Percentiles rank a stretch among this genome's conserved stretches.
These are phyloP conservation scores for Toxotes jaculatrix DNA, from an alignment of 2,113 vertebrate species.

Conservation along the genomic window DNA sequence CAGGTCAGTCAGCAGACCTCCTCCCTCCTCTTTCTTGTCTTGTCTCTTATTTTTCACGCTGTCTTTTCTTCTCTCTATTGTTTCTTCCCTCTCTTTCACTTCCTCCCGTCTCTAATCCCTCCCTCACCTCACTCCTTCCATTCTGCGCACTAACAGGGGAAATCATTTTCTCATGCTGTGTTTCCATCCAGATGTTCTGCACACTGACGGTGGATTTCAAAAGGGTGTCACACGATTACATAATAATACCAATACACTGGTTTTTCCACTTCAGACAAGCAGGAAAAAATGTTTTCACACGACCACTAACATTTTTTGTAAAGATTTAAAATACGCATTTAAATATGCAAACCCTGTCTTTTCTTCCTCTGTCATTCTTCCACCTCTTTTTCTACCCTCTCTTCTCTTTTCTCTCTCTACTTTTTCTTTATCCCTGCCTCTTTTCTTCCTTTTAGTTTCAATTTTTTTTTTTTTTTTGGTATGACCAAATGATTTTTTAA, in stretches of 20 bases:
- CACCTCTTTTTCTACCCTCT: too few relatives aligned
- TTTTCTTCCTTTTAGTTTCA: neutral
- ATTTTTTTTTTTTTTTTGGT: neutral
- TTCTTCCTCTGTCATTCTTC: too few relatives aligned
- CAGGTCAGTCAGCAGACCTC: constrained; percentile 25
- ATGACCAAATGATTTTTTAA: neutral
- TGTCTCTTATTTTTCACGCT: neutral
- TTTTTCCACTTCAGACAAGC: neutral
- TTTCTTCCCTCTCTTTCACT: neutral
- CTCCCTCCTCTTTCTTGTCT: constrained; percentile 3
- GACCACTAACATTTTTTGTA: too few relatives aligned
- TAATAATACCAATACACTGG: neutral
- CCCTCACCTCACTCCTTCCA: constrained; percentile 31
- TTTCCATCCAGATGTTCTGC: constrained; percentile 40
- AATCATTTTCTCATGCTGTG: neutral
- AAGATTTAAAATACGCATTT: neutral
- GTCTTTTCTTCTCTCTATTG: neutral
- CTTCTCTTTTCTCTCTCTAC: too few relatives aligned
- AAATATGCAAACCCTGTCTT: neutral
- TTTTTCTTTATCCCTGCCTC: too few relatives aligned
- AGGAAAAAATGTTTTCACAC: neutral
- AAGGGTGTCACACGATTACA: neutral
- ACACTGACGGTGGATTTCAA: neutral
- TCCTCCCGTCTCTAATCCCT: neutral
- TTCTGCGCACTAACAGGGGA: constrained; percentile 9